Evolutionary conservation across 2,113 vertebrate species (phyloP).

Genomic region (Sylvilagus bachmani): DNA sequence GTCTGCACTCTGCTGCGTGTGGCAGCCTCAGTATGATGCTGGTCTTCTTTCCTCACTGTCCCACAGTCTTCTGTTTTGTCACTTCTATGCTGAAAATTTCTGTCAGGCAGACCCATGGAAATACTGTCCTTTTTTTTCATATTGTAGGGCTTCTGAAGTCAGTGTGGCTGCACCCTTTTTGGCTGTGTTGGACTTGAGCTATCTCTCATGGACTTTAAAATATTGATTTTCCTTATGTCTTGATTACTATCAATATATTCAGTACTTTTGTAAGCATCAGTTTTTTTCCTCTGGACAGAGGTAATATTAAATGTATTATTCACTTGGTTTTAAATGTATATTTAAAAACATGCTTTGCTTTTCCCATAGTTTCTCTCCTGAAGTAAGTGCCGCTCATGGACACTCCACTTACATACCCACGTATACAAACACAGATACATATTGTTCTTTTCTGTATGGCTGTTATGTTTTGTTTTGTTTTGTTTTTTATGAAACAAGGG

Average conservation of each 20-base stretch:
- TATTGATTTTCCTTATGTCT: neutral
- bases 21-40: no score
- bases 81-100: no score
- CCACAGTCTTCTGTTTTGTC: no score
- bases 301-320: slow-evolving; percentile 39
- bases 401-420: neutral
- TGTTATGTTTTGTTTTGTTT: neutral
- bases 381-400: neutral
- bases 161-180: no score
- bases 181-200: no score
- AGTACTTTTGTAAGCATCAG: slow-evolving; percentile 45
- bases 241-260: neutral
- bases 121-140: no score
- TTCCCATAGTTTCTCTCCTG: neutral
- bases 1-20: no score
- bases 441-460: slow-evolving; percentile 35
- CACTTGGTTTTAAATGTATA: slow-evolving; percentile 31
- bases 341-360: slow-evolving; percentile 55
- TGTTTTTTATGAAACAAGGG: neutral
- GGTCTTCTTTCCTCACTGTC: no score
- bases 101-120: no score
- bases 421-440: neutral
- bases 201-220: neutral
- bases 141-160: no score
- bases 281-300: neutral